These are phyloP conservation scores for Cepaea nemoralis DNA, from an alignment of 1,140 invertebrate genomes.

Conservation along the genomic window DNA sequence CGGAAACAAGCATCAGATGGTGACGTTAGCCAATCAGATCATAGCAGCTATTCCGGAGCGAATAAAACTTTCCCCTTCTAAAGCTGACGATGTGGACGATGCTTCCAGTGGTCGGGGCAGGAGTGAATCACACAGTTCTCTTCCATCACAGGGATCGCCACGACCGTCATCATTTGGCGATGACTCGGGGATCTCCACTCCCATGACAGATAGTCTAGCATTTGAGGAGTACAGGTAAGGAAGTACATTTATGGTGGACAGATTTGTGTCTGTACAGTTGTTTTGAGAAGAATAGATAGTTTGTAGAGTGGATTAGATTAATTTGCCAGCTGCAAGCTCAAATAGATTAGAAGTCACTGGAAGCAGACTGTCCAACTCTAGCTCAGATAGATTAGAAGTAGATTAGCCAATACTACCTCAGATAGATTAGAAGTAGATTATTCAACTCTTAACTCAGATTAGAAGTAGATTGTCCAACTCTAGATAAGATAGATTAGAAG, in stretches of 20 bases:
- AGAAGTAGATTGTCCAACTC: no score
- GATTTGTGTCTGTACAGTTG: no score
- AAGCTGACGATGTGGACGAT: slow-evolving; percentile 56
- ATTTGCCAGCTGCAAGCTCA: no score
- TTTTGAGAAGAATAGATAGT: no score
- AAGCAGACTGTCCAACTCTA: no score
- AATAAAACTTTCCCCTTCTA: slow-evolving; percentile 79
- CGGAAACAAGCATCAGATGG: slow-evolving; percentile 85
- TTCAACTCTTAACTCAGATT: no score
- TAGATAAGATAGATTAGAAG: no score
- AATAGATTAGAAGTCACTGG: no score
- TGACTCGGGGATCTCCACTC: slow-evolving; percentile 70
- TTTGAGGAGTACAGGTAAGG: slow-evolving; percentile 69
- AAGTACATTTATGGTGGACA: neutral
- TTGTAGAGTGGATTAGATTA: no score
- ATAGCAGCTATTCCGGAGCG: slow-evolving; percentile 96
- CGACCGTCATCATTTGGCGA: slow-evolving; percentile 66
- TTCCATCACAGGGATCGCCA: slow-evolving; percentile 65
- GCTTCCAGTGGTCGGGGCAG: slow-evolving; percentile 55
- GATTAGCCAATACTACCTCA: no score
- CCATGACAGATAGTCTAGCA: slow-evolving; percentile 68
- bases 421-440: no score
- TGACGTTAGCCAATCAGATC: slow-evolving; percentile 95
- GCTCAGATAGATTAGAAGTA: no score
- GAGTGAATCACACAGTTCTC: slow-evolving; percentile 66